Evolutionary conservation across 1,140 invertebrate species (phyloP).

Genomic region (Drosophila tsacasi): DNA sequence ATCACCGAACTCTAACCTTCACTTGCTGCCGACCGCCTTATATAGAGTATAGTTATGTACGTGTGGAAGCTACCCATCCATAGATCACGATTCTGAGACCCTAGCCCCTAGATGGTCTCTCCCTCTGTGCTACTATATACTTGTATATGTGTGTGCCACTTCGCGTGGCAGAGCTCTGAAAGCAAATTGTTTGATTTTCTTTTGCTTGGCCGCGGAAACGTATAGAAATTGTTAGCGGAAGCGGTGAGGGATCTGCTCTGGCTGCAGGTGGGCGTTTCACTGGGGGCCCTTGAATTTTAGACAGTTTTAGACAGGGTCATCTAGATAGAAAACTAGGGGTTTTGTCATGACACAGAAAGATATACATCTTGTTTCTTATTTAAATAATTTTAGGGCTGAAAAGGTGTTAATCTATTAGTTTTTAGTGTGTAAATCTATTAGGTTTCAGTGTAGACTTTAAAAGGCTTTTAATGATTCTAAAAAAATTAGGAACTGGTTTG

Average conservation of each 20-base stretch:
- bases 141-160: slow-evolving; percentile 43
- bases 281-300: slow-evolving; percentile 34
- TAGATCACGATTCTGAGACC: slow-evolving; percentile 60
- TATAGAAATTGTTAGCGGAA: slow-evolving; percentile 63
- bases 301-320: slow-evolving; percentile 3
- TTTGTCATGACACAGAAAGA: slow-evolving; percentile 1
- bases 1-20: slow-evolving; percentile 78
- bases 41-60: slow-evolving; percentile 21
- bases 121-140: background rate
- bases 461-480: background rate
- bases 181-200: slow-evolving; percentile 71
- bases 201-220: slow-evolving; percentile 63
- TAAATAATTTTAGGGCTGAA: background rate
- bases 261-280: slow-evolving; percentile 39
- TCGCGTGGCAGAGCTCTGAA: slow-evolving; percentile 55
- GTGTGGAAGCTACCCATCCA: slow-evolving; percentile 41
- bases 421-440: background rate
- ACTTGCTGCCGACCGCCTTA: slow-evolving; percentile 46
- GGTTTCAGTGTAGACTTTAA: background rate
- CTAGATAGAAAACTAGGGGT: background rate
- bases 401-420: background rate
- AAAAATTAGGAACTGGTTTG: background rate
- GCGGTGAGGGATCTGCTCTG: slow-evolving; percentile 46
- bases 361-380: background rate
- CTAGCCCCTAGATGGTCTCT: slow-evolving; percentile 38